Evolutionary conservation across 2,888 invertebrate species (phyloP), one percentile per base, ranked within the genome.

Genomic region (Opisthograptis luteolata): DNA sequence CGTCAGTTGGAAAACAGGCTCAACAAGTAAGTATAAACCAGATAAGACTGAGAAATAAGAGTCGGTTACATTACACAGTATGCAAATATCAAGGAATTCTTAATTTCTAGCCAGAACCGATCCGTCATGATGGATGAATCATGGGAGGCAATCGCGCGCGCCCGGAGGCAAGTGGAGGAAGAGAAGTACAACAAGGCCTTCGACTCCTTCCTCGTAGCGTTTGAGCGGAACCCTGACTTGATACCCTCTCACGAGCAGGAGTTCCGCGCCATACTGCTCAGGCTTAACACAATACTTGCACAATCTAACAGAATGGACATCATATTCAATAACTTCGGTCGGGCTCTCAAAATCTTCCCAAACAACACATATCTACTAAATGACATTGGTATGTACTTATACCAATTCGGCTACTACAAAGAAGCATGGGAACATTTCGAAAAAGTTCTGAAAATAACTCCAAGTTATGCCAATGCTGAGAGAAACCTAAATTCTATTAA

Each of bases 401-500:
- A 70, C 68, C 93, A 93, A 67, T 91, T 87, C 55, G 92, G 92
- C 5, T 91, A 88, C 67, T 83, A 91, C 25, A 81, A 84, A 49
- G 92, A 92, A 72, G 93, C 94, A 6, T 92, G 91, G 70, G 65
- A 76, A 19, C 92, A 93, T 62, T 93, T 94, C 55, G 79, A 91
- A 48, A 88, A 84, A 63, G 92, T 93, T 5, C 68, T 93, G 4
- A 67, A 73, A 46, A 59, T 87, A 1, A 87, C 93, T 64, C 79
- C 87, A 0, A 76, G 84, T 22, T 93, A 86, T 72, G 86, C 93
- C 0, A 87, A 88, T 58, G 93, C 93, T 8, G 93, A 93, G 65
- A 93, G 93, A 70, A 94, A 94, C 73, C 80, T 95, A 10, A 93
- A 95, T 70, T 94, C 94, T 55, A 84, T 94, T 0, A 93, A 93